Base-by-base conservation (phyloP, 2,797 vertebrate species). In the Gymnopithys bicolor region DNA sequence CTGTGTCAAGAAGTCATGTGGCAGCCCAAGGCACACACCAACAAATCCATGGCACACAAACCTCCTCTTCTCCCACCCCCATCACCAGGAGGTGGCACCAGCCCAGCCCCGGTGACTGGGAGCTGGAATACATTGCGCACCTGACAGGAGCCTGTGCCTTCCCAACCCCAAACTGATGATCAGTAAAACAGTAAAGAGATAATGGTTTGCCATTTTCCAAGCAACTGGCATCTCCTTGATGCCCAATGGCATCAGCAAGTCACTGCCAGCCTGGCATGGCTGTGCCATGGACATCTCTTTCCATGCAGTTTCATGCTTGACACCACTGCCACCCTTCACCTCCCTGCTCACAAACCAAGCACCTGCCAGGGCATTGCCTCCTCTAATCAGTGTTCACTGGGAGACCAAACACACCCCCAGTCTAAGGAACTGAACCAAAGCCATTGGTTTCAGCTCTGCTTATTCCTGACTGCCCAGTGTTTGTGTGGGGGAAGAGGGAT, bases 141-240 rank as follows among this genome's bases (percentile, higher is more conserved):
- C 35, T 71, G 33, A 1, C 0, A n/a, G 46, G 52, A 7, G 18
- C 39, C 2, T 5, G 33, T 53, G 23, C 33, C 66, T 86, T 82
- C 33, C 66, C 39, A 74, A 19, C 17, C 27, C 27, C 24, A 52
- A 68, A 23, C 3, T 1, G 0, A 22, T 19, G 23, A 60, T 15
- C 9, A 46, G 19, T 24, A 70, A 49, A 81, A 24, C 15, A 68
- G 25, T 4, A 15, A 85, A 39, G 45, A 84, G 28, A 11, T 12
- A 32, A 32, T 4, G 4, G 19, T n/a, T 51, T 60, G 35, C 41
- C 14, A 1, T 81, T 49, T 66, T 60, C 30, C 48, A 67, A 56
- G 35, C 1, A 3, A 8, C n/a, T 0, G 0, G 8, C 13, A 24
- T 32, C 28, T 59, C 24, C 55, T 11, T 13, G 13, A 7, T 16